phyloP scores from a whole-genome alignment of 2,888 invertebrate genomes.

The Trissolcus japonicus region DNA sequence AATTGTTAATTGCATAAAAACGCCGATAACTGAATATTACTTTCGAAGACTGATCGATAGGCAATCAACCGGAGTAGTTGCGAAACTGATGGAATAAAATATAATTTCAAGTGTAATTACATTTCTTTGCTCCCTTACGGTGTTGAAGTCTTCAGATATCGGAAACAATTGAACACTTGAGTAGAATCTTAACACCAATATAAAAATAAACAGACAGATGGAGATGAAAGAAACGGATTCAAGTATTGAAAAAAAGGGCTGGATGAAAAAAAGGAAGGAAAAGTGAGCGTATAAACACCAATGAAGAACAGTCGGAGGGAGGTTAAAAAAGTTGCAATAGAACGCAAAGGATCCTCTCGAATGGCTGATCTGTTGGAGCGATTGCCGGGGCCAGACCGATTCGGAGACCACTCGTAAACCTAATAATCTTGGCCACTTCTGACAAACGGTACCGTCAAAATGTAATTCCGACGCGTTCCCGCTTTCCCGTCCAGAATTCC shows the following conservation, averaged over 20 bases:
- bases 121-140: too few species aligned
- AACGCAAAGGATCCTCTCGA: slow-evolving; percentile 62
- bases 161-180: slow-evolving; percentile 11
- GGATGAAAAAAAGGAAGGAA: slow-evolving; percentile 16
- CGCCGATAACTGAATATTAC: neutral
- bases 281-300: slow-evolving; percentile 41
- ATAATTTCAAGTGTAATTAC: too few species aligned
- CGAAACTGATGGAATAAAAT: too few species aligned
- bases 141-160: neutral
- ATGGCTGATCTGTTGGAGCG: slow-evolving; percentile 66
- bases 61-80: too few species aligned
- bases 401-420: slow-evolving; percentile 72
- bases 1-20: neutral
- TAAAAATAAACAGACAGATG: slow-evolving; percentile 36
- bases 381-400: slow-evolving; percentile 64
- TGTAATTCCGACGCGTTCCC: slow-evolving; percentile 70
- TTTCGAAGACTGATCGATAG: neutral
- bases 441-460: slow-evolving; percentile 75
- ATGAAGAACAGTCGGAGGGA: neutral
- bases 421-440: slow-evolving; percentile 73
- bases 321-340: slow-evolving; percentile 42
- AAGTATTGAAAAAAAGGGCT: slow-evolving; percentile 18
- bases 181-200: slow-evolving; percentile 13
- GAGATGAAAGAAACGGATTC: slow-evolving; percentile 34
- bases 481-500: slow-evolving; percentile 64